Conservation (phyloP, 2,888 invertebrate genomes). For the Calameuta idolon region DNA sequence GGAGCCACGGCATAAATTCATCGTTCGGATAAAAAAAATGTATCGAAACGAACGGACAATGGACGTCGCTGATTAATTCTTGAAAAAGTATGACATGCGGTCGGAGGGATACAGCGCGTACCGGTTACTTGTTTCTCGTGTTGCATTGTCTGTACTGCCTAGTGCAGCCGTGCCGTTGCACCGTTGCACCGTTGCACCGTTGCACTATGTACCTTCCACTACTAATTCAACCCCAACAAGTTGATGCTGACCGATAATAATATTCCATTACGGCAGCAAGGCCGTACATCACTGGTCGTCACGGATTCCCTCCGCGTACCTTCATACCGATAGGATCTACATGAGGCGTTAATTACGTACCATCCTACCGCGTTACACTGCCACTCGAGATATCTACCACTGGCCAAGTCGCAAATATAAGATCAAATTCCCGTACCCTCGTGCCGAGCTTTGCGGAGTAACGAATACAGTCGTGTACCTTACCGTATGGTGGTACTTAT, state of each 20-base stretch:
- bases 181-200: constrained; percentile 27
- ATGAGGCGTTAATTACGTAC: constrained; percentile 66
- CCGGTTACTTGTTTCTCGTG: constrained; percentile 37
- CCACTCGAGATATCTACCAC: constrained; percentile 54
- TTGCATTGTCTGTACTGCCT: constrained; percentile 30
- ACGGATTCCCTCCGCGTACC: constrained; percentile 53
- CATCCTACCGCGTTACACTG: constrained; percentile 64
- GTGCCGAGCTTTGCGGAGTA: neutral
- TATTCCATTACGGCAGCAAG: constrained; percentile 63
- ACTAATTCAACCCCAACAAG: constrained; percentile 57
- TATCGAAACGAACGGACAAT: constrained; percentile 25
- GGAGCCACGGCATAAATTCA: neutral
- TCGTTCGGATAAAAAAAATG: constrained; percentile 6
- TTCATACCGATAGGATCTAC: constrained; percentile 60
- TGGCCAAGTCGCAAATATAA: constrained; percentile 40
- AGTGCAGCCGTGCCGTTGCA: constrained; percentile 24
- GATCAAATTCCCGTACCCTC: constrained; percentile 48
- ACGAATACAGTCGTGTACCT: neutral
- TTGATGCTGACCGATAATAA: constrained; percentile 65
- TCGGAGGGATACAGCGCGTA: constrained; percentile 4
- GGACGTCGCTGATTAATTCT: constrained; percentile 34
- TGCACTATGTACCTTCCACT: constrained; percentile 30
- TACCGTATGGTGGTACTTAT: neutral
- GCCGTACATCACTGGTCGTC: constrained; percentile 63
- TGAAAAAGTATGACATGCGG: constrained; percentile 30